phyloP scores from a whole-genome alignment of 2,888 invertebrate species.

The Teleiodes luculella region DNA sequence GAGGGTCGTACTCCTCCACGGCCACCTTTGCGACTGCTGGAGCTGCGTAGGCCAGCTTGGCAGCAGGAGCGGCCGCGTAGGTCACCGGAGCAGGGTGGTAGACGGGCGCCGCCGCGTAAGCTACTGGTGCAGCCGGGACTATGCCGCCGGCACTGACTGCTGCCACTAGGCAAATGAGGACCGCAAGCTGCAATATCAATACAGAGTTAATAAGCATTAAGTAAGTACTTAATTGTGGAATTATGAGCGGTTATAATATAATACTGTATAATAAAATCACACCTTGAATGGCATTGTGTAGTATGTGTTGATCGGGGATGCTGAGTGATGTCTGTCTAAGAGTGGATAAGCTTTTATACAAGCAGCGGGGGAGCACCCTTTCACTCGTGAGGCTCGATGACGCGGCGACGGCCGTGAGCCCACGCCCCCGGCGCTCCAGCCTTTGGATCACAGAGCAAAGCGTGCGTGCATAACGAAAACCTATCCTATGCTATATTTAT shows the following conservation, averaged over 20 bases:
- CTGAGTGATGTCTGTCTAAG: constrained; percentile 62
- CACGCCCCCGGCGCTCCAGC: constrained; percentile 45
- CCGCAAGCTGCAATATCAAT: constrained; percentile 50
- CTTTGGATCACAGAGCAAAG: too few species aligned
- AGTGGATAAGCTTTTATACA: constrained; percentile 65
- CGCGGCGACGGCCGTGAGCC: constrained; percentile 51
- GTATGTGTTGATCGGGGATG: constrained; percentile 39
- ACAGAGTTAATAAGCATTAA: too few species aligned
- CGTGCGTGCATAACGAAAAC: neutral
- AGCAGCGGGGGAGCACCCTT: constrained; percentile 64
- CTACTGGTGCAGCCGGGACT: constrained; percentile 29
- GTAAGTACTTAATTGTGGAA: too few species aligned
- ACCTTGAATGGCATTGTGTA: constrained; percentile 74
- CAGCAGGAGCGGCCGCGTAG: constrained; percentile 28
- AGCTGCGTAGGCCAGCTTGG: constrained; percentile 40
- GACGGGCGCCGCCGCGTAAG: constrained; percentile 33
- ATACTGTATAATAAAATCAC: constrained; percentile 25
- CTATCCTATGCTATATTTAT: too few species aligned
- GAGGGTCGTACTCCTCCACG: constrained; percentile 52
- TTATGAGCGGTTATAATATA: too few species aligned
- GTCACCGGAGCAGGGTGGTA: constrained; percentile 42
- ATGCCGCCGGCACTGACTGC: constrained; percentile 36
- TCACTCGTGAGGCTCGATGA: constrained; percentile 51
- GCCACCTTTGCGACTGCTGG: constrained; percentile 38
- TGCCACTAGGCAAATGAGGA: constrained; percentile 58